phyloP scores from a whole-genome alignment of 92 coral and sea anemone species.

The Parazoanthus darwini region DNA sequence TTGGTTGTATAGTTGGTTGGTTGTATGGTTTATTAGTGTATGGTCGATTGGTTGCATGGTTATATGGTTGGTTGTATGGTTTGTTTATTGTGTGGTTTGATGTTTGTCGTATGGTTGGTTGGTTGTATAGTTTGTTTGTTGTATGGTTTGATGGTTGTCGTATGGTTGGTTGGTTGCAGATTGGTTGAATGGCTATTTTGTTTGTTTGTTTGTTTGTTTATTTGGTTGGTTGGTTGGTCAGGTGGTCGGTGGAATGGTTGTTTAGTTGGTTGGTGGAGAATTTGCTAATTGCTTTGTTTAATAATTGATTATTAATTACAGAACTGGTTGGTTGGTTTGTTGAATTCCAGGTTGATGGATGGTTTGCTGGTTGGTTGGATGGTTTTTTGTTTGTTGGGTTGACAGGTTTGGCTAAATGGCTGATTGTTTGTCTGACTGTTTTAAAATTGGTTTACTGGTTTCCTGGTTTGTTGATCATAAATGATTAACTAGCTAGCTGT shows the following conservation, averaged over 20 bases:
- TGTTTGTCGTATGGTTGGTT: not conserved
- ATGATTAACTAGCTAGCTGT: too few species aligned
- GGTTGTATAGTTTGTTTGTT: not conserved
- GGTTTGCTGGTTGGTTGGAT: not conserved
- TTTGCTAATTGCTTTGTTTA: not conserved
- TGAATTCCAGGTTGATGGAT: too few species aligned
- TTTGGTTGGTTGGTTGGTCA: not conserved
- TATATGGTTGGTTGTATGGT: not conserved
- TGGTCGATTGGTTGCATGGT: not conserved
- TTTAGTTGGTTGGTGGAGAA: conserved; percentile 3
- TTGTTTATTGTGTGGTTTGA: not conserved
- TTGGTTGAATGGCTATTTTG: too few species aligned
- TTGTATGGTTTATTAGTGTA: not conserved
- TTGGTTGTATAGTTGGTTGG: not conserved
- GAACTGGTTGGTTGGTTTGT: not conserved
- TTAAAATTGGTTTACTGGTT: too few species aligned
- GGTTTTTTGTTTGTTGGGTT: not conserved
- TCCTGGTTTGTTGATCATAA: too few species aligned
- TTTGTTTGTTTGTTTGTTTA: not conserved
- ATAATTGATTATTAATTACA: too few species aligned
- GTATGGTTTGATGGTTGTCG: not conserved
- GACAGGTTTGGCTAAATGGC: too few species aligned
- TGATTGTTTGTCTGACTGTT: too few species aligned
- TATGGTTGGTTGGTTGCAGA: not conserved
- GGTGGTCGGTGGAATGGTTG: not conserved